Evolutionary conservation across 1,140 invertebrate genomes (phyloP), one percentile per base, ranked within the genome.

Genomic region (Acyrthosiphon pisum): DNA sequence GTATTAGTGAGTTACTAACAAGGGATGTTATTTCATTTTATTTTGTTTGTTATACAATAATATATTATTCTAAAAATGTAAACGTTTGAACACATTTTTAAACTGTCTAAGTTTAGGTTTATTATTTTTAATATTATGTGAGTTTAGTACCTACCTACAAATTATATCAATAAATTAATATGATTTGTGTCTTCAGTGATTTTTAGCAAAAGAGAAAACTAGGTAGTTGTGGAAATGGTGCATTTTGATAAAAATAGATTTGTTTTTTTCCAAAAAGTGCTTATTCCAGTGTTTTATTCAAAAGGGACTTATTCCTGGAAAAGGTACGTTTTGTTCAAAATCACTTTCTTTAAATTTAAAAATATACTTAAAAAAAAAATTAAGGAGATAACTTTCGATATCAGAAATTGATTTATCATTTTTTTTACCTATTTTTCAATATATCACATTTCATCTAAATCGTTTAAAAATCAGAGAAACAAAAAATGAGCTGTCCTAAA

Each of bases 401-500:
- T 84, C 37, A 37, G 14, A 84, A 84, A 84, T 41, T 41, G 8
- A 84, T 84, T 84, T 41, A 14, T n/a, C 14, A n/a, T 84, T 35
- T 84, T 84, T 84, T 44, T 84, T 84, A 84, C 18, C n/a, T 84
- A 41, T 41, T 41, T 41, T 41, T 41, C 37, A 41, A 84, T 41
- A 84, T 11, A 22, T 41, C 37, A 41, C 37, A 84, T 84, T 0
- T 84, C 41, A 26, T 44, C 37, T 84, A 84, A 84, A n/a, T 84
- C 83, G 14, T 84, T 84, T 44, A 37, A 84, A 84, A 84, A 84
- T 84, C 3, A 84, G 8, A 84, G 83, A 84, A 84, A 84, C 37
- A 84, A 84, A 84, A 37, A 44, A 84, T 44, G 37, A 9, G 83
- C 0, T 44, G 35, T 84, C 30, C 37, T 23, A 11, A 22, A 84